These are phyloP conservation scores for Scaptodrosophila lebanonensis DNA, from an alignment of 1,140 invertebrate species.

Conservation along the genomic window DNA sequence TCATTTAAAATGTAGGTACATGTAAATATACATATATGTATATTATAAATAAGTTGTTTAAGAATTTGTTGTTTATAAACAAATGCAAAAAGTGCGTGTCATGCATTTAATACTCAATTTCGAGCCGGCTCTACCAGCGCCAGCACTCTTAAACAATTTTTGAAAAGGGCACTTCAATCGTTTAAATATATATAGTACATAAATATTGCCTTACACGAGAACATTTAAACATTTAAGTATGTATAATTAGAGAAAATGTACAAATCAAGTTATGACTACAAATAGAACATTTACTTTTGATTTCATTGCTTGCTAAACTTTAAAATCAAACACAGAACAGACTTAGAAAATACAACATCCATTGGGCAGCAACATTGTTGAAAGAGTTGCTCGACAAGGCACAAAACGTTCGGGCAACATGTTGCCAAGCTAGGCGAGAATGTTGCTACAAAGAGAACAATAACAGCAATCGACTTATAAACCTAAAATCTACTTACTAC, in stretches of 20 bases:
- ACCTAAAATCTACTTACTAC: no score
- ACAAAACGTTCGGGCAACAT: no score
- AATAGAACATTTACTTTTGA: not conserved
- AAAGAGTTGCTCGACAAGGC: no score
- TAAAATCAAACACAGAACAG: no score
- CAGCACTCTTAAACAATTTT: not conserved
- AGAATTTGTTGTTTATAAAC: conserved; percentile 29
- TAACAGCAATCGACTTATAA: no score
- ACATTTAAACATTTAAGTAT: conserved; percentile 11
- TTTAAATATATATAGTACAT: conserved; percentile 34
- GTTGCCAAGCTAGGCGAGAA: no score
- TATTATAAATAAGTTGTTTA: conserved; percentile 25
- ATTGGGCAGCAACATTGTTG: no score
- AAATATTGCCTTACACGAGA: conserved; percentile 40
- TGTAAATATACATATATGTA: conserved; percentile 39
- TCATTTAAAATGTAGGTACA: no score
- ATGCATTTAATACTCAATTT: conserved; percentile 44
- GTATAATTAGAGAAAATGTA: conserved; percentile 49
- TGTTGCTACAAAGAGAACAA: no score
- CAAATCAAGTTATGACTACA: conserved; percentile 24
- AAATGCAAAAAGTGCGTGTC: conserved; percentile 70
- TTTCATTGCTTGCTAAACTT: no score
- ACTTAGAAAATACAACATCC: no score
- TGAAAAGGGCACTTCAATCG: not conserved
- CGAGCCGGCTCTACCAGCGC: conserved; percentile 38